Percentiles rank a stretch among this genome's conserved stretches.
phyloP scores from a whole-genome alignment of 2,888 invertebrate genomes.

The Clistopyga incitator region DNA sequence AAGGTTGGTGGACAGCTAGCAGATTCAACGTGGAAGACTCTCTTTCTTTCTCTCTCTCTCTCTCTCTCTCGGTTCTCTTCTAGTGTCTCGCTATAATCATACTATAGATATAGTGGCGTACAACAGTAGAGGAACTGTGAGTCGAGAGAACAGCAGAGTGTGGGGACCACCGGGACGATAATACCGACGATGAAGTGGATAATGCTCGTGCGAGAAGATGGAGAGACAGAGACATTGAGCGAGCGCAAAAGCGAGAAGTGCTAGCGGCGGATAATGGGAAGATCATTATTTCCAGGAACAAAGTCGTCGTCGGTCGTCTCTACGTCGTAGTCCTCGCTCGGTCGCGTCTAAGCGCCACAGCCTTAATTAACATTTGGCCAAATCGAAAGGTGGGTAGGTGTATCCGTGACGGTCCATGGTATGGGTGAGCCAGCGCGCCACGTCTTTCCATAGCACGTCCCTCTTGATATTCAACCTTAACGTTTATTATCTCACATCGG shows the following conservation, averaged over 20 bases:
- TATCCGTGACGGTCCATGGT: background rate
- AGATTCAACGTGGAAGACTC: conserved; percentile 50
- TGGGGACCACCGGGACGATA: conserved; percentile 74
- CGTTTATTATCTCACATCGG: conserved; percentile 45
- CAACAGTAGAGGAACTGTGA: conserved; percentile 68
- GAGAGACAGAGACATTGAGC: conserved; percentile 63
- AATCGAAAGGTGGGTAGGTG: conserved; percentile 50
- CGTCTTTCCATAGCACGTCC: conserved; percentile 12
- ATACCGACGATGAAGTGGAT: conserved; percentile 81
- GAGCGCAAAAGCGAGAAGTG: conserved; percentile 59
- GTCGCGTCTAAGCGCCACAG: conserved; percentile 38
- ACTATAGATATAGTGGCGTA: conserved; percentile 29
- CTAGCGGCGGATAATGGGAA: conserved; percentile 79
- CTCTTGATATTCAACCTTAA: conserved; percentile 34
- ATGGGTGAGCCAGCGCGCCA: background rate
- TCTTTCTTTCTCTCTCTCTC: conserved; percentile 38
- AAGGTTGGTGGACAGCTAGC: conserved; percentile 57
- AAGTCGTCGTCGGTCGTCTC: conserved; percentile 76
- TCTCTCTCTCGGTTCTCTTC: conserved; percentile 39
- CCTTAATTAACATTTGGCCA: conserved; percentile 61
- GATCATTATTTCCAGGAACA: conserved; percentile 83
- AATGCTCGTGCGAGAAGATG: conserved; percentile 79
- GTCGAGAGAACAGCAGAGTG: conserved; percentile 63
- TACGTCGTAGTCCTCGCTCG: conserved; percentile 33
- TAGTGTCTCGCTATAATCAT: conserved; percentile 20